Base-by-base conservation (phyloP, 2,888 invertebrate genomes). In the Cerastoderma edule region DNA sequence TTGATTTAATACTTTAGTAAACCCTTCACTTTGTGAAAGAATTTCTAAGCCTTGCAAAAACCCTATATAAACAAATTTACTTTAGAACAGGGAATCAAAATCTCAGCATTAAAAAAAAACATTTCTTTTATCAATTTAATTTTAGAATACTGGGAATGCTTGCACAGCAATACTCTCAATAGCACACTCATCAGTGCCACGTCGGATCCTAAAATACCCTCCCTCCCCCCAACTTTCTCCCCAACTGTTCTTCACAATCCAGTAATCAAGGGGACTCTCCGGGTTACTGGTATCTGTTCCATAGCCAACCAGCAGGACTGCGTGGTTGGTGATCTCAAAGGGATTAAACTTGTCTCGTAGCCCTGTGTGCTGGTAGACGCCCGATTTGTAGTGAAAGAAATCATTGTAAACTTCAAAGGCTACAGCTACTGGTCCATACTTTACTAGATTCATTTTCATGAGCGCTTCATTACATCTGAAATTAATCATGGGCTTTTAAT, bases 301-400 rank as follows among this genome's bases (percentile, higher is more conserved):
- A 82, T 93, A 94, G 2, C 94, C 94, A 19, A 94, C 94, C 30
- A 93, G 77, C 30, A 94, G 85, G 3, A 94, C 94, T 19, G 93
- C 93, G 78, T 94, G 94, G 85, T 93, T 93, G 19, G 93, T 93
- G 54, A 92, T 81, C 88, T 94, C 90, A 80, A 93, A 93, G 4
- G 93, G 93, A 75, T 93, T 92, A 85, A 92, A 93, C 53, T 86
- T 88, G 56, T 90, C 88, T 10, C 72, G 64, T 0, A 92, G 75
- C 0, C 85, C 88, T 4, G 92, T 93, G 83, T 93, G 93, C 22
- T 93, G 93, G 83, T 94, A 94, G 54, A 94, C 90, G 0, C 94
- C 94, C 6, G 88, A 83, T 67, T 86, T 84, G 82, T 90, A 94
- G 65, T 87, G 74, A 80, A 89, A 77, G 78, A 93, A 93, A 78